Conservation (phyloP, 1,140 invertebrate species). For the Aricia agestis region DNA sequence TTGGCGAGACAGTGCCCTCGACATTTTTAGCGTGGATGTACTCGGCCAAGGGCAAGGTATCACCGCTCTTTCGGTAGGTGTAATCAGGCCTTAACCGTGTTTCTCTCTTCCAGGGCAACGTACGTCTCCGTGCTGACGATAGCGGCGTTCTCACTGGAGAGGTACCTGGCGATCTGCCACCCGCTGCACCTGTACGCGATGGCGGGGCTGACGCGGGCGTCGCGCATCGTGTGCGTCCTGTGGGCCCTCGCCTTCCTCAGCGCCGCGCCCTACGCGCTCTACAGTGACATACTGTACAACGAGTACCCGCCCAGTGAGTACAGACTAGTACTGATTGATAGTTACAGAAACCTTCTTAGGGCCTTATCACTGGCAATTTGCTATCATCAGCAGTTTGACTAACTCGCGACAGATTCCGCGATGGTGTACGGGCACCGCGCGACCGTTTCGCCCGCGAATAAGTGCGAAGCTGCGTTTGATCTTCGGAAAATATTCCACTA, state of each 20-base stretch:
- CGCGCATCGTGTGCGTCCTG: constrained; percentile 85
- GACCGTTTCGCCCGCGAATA: too few relatives aligned
- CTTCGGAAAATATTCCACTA: too few relatives aligned
- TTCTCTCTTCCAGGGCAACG: constrained; percentile 80
- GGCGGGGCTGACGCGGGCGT: constrained; percentile 86
- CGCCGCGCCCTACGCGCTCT: constrained; percentile 87
- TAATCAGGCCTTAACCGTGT: neutral
- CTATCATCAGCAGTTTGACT: too few relatives aligned
- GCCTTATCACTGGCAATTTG: neutral
- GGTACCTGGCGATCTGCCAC: constrained; percentile 95
- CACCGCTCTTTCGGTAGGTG: too few relatives aligned
- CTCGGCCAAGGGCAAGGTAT: too few relatives aligned
- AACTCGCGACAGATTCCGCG: too few relatives aligned
- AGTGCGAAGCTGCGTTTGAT: too few relatives aligned
- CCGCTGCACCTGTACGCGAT: constrained; percentile 87
- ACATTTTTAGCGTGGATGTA: too few relatives aligned
- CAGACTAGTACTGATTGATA: neutral
- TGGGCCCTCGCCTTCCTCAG: constrained; percentile 88
- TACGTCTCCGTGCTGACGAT: constrained; percentile 95
- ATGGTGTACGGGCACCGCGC: too few relatives aligned
- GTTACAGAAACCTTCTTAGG: neutral
- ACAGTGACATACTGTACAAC: constrained; percentile 82
- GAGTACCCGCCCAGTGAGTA: constrained; percentile 81
- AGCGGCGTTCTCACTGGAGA: constrained; percentile 89
- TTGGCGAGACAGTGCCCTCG: too few relatives aligned